Evolutionary conservation across 2,797 vertebrate species (phyloP), one percentile per base, ranked within the genome.

Genomic region (Platalea minor): DNA sequence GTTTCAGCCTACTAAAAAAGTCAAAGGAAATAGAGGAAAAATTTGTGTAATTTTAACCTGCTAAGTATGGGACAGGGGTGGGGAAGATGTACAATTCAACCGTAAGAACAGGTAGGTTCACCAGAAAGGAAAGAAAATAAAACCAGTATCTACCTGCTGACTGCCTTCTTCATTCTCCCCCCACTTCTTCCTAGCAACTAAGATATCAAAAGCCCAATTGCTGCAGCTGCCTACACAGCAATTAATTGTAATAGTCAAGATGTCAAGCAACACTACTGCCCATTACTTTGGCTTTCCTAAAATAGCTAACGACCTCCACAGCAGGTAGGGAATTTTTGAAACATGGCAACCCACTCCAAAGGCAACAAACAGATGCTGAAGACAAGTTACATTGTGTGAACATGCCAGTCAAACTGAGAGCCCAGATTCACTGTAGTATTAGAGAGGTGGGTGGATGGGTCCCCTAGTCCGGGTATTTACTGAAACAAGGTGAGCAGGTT

Each of bases 201-300:
- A 78, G 54, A 39, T 63, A 93, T 76, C 91, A 89, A 89, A 95
- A 95, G 45, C 60, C 41, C 88, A 89, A 56, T 15, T 77, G 85
- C 95, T 90, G 88, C 82, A 81, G 85, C 93, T 93, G 94, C 93
- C 96, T 68, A 95, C 85, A 67, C 79, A 94, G 93, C 89, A 91
- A 95, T 91, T 96, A 93, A 92, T 37, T 10, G 17, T 19, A 94
- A 85, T 11, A 93, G 86, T 59, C 93, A 83, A 90, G 88, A 95
- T 92, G 81, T 92, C 91, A 92, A 92, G 90, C 78, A 95, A 90
- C 64, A n/a, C 91, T 74, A 85, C 53, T 94, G 95, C 72, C 95
- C 94, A 76, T 93, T 92, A 70, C 75, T 89, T 60, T 64, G 82
- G 67, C 89, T 51, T 83, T 77, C 90, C 82, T 61, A 68, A 83